These are phyloP conservation scores for Dryococelus australis DNA, from an alignment of 2,888 invertebrate genomes.

Conservation along the genomic window DNA sequence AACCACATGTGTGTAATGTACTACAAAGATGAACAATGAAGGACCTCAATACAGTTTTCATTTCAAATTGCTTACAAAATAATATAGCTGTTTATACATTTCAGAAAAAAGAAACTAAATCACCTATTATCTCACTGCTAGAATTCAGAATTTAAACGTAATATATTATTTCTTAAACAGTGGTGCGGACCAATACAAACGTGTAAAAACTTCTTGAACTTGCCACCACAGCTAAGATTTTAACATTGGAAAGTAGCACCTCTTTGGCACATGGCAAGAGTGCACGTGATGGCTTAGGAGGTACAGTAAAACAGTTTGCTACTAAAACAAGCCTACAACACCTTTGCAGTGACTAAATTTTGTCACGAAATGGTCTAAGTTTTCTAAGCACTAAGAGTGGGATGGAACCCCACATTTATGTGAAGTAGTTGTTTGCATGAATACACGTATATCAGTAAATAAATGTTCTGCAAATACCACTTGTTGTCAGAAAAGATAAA, in stretches of 20 bases:
- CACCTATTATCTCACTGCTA: background rate
- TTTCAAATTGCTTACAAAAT: too few species aligned
- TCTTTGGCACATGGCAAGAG: background rate
- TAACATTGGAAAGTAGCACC: background rate
- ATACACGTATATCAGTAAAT: too few species aligned
- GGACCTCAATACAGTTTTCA: too few species aligned
- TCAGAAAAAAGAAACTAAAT: background rate
- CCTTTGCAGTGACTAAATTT: background rate
- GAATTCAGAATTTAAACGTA: background rate
- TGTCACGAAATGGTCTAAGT: background rate
- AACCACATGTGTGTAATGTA: too few species aligned
- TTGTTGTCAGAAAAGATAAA: too few species aligned
- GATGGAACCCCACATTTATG: too few species aligned
- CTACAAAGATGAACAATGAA: too few species aligned
- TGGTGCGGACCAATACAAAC: background rate
- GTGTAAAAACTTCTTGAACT: constrained; percentile 13
- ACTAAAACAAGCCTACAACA: background rate
- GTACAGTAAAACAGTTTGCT: background rate
- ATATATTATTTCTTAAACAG: background rate
- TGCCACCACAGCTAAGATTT: constrained; percentile 5
- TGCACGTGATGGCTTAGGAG: constrained; percentile 21
- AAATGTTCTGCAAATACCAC: too few species aligned
- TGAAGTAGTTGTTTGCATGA: too few species aligned
- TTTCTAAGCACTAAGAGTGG: background rate
- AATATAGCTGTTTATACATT: too few species aligned